Evolutionary conservation across 2,888 invertebrate species (phyloP).

Genomic region (Plebejus anna): DNA sequence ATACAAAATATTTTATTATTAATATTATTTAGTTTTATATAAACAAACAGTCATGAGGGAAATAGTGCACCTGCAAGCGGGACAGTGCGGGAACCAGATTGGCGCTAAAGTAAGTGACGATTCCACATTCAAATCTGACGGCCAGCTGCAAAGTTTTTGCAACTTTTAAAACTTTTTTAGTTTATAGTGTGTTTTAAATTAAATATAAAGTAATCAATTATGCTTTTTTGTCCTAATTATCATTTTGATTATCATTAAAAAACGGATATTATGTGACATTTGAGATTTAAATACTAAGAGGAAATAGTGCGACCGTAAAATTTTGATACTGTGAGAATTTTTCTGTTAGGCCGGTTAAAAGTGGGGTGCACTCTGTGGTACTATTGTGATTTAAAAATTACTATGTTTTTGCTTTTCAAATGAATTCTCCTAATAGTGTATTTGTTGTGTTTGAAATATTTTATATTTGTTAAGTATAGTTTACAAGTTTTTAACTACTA

Average conservation of each 20-base stretch:
- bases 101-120: slow-evolving; percentile 78
- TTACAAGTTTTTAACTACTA: too few species aligned
- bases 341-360: background rate
- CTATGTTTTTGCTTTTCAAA: background rate
- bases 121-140: slow-evolving; percentile 7
- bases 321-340: background rate
- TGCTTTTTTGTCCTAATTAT: background rate
- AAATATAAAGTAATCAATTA: background rate
- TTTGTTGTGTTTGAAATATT: background rate
- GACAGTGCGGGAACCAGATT: slow-evolving; percentile 92
- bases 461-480: too few species aligned
- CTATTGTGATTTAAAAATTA: slow-evolving; percentile 4
- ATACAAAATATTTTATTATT: slow-evolving; percentile 36
- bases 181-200: background rate
- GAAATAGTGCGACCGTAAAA: background rate
- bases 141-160: background rate
- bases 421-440: background rate
- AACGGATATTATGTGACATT: background rate
- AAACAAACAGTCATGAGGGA: slow-evolving; percentile 83
- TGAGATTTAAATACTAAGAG: background rate
- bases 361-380: background rate
- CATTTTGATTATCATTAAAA: background rate
- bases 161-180: background rate
- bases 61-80: slow-evolving; percentile 90
- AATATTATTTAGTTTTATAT: slow-evolving; percentile 40